Evolutionary conservation across 92 coral and sea anemone species (phyloP).

Genomic region (Anthopleura xanthogrammica): DNA sequence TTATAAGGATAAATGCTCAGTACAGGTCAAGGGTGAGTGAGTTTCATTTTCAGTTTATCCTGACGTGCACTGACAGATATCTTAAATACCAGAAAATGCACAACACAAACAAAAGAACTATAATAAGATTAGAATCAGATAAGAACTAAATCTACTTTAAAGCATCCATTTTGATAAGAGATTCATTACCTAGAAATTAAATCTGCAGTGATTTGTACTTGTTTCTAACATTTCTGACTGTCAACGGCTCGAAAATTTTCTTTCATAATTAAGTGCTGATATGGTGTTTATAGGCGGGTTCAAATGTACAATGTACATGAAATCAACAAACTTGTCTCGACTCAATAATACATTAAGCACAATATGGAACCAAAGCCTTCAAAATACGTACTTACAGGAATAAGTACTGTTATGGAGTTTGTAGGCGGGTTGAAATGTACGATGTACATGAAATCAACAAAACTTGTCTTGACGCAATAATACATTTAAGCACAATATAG

Average conservation of each 20-base stretch:
- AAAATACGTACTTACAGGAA: no score
- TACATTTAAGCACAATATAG: not conserved
- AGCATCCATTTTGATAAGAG: no score
- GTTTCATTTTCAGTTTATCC: not conserved
- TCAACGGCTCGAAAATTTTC: no score
- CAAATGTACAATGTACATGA: not conserved
- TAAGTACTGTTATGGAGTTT: no score
- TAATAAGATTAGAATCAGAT: not conserved
- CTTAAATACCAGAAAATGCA: not conserved
- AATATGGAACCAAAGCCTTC: no score
- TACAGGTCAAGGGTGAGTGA: not conserved
- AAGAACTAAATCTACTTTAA: not conserved
- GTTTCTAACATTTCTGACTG: no score
- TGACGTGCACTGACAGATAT: not conserved
- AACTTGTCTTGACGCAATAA: not conserved
- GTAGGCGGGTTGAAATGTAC: not conserved
- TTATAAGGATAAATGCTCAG: not conserved
- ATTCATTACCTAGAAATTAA: no score
- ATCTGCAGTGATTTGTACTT: no score
- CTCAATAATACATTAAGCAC: not conserved
- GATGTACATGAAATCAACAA: not conserved
- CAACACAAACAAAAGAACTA: not conserved
- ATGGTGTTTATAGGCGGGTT: not conserved
- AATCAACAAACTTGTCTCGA: not conserved
- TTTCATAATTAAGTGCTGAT: no score